Base-by-base conservation (phyloP, 1,140 invertebrate species). In the Trichonephila inaurata region DNA sequence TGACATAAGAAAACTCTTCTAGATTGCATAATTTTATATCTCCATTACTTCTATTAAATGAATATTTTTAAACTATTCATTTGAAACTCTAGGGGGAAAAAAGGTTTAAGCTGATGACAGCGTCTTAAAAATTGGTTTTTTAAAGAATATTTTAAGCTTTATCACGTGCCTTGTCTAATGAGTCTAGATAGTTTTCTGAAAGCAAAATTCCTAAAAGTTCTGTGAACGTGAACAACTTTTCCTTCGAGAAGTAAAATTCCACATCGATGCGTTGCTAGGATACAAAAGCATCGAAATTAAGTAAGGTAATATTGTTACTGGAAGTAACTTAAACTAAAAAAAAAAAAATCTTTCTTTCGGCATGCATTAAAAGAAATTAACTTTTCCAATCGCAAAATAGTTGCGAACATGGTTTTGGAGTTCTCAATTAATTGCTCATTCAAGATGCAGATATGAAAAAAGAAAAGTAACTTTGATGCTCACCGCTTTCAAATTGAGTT, bases 321-420 rank as follows among this genome's bases (percentile, higher is more conserved):
- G 10, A 33, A 24, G 60, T 51, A 28, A 51, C 61, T 33, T 60
- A 87, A 62, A 58, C 21, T 16, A 14, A 62, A 69, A 24, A 89
- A 44, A 89, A n/a, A n/a, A 89, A 69, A 69, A 16, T 19, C 62
- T 19, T 69, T 89, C 24, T 86, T 61, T 21, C 16, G 28, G 64
- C 8, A 51, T 66, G 33, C 66, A 24, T 12, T 33, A 69, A 69
- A 69, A 66, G 64, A 72, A 89, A 72, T 89, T 69, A 89, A 69
- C 62, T 40, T 72, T 89, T 21, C 12, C 69, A 81, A 91, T 60
- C 28, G 77, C 69, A 83, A 77, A 91, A 91, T 82, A 77, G 89
- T 77, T 90, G n/a, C 24, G 72, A 83, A 51, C 7, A 83, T 83
- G 60, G 21, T 62, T 77, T 81, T 51, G 33, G 28, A 62, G 28